Conservation (phyloP, 2,888 invertebrate species). For the Toxonevra muliebris region DNA sequence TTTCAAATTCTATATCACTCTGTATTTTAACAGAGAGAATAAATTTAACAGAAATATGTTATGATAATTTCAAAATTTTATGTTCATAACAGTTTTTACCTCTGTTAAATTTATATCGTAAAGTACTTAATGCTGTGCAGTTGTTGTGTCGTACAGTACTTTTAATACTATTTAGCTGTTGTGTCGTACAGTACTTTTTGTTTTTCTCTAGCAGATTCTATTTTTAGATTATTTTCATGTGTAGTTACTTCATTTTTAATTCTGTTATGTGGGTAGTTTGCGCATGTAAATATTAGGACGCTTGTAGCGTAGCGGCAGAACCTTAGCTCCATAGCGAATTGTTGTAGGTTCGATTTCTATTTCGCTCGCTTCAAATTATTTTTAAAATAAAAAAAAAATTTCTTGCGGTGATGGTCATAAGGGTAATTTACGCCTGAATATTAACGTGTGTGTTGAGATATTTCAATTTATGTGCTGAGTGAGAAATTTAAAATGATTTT, state of each 20-base stretch:
- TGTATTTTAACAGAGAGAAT: no score
- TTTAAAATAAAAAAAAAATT: conserved; percentile 21
- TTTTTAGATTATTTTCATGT: no score
- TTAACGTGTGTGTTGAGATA: conserved; percentile 49
- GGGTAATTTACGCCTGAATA: conserved; percentile 65
- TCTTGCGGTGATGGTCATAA: conserved; percentile 58
- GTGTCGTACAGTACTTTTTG: no score
- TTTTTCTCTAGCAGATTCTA: not conserved
- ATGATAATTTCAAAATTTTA: no score
- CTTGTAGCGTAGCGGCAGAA: not conserved
- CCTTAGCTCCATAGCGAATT: not conserved
- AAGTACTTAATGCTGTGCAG: no score
- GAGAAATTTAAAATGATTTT: conserved; percentile 40
- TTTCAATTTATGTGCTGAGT: conserved; percentile 51
- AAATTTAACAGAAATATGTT: no score
- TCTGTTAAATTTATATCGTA: no score
- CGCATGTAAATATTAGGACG: accelerated
- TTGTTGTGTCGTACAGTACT: no score
- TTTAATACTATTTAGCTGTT: no score
- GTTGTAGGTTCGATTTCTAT: conserved; percentile 6
- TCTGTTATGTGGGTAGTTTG: conserved; percentile 3
- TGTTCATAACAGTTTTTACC: no score
- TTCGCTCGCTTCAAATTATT: not conserved
- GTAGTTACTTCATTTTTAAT: no score
- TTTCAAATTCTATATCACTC: no score